phyloP scores from a whole-genome alignment of 2,113 vertebrate genomes.

The Microtus pennsylvanicus region DNA sequence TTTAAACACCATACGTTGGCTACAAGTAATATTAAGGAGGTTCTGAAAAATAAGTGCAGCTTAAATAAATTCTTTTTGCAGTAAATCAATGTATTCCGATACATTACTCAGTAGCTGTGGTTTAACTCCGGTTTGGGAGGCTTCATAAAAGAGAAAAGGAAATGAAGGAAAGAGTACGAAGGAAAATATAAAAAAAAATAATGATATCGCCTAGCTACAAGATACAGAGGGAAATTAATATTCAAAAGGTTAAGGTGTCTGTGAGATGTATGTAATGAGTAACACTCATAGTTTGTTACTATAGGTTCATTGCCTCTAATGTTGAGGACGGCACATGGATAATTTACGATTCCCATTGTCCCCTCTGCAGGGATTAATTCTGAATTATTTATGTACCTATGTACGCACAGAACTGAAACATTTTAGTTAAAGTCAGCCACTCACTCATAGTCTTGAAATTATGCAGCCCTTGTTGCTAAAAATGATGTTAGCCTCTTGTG shows the following conservation, averaged over 20 bases:
- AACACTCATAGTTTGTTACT: constrained; percentile 95
- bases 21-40: constrained; percentile 62
- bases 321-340: constrained; percentile 94
- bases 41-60: constrained; percentile 59
- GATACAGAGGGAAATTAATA: constrained; percentile 92
- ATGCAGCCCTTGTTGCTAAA: constrained; percentile 95
- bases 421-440: constrained; percentile 98
- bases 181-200: constrained; percentile 68
- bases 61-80: constrained; percentile 60
- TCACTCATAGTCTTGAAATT: constrained; percentile 96
- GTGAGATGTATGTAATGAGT: constrained; percentile 96
- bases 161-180: constrained; percentile 79
- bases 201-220: constrained; percentile 86
- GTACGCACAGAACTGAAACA: constrained; percentile 96
- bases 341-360: constrained; percentile 99
- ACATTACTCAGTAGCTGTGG: constrained; percentile 72
- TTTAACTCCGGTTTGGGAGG: constrained; percentile 77
- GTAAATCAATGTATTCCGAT: constrained; percentile 80
- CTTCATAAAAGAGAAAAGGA: constrained; percentile 68
- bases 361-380: constrained; percentile 98
- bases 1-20: constrained; percentile 47
- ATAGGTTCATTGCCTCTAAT: constrained; percentile 96
- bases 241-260: constrained; percentile 97
- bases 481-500: constrained; percentile 97
- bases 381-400: constrained; percentile 99